These are phyloP conservation scores for Hipposideros larvatus DNA, from an alignment of 2,797 vertebrate species.

Conservation along the genomic window DNA sequence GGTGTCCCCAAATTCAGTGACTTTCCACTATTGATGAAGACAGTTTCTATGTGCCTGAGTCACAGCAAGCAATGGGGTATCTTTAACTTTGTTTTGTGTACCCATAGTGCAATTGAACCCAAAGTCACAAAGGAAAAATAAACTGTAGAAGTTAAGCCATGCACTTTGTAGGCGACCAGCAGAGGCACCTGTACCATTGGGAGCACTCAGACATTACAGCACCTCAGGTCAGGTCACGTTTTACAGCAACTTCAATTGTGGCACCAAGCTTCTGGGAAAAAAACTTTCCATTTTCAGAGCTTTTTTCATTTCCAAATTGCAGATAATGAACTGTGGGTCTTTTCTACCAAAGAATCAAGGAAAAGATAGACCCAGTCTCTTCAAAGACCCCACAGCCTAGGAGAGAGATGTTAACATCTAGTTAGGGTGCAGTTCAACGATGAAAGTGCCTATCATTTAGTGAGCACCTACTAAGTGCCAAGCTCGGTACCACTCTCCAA, in stretches of 20 bases:
- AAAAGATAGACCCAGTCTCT: background rate
- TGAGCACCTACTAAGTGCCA: background rate
- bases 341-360: background rate
- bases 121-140: background rate
- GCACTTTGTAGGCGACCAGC: background rate
- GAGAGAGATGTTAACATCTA: background rate
- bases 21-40: background rate
- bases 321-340: background rate
- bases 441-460: fast-evolving
- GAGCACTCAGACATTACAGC: background rate
- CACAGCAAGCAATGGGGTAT: no score
- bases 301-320: background rate
- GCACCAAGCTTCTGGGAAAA: background rate
- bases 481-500: fast-evolving
- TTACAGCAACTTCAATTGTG: background rate
- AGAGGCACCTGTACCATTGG: background rate
- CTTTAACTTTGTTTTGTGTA: background rate
- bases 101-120: background rate
- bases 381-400: background rate
- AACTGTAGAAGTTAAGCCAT: background rate
- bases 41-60: background rate
- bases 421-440: fast-evolving
- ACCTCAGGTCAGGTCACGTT: background rate
- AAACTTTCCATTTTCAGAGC: background rate
- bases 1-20: background rate